A percentile compares a stretch with the other conserved stretches of the same genome.
These are phyloP conservation scores for Pogonognathellus flavescens DNA, from an alignment of 1,140 invertebrate species.

Conservation along the genomic window DNA sequence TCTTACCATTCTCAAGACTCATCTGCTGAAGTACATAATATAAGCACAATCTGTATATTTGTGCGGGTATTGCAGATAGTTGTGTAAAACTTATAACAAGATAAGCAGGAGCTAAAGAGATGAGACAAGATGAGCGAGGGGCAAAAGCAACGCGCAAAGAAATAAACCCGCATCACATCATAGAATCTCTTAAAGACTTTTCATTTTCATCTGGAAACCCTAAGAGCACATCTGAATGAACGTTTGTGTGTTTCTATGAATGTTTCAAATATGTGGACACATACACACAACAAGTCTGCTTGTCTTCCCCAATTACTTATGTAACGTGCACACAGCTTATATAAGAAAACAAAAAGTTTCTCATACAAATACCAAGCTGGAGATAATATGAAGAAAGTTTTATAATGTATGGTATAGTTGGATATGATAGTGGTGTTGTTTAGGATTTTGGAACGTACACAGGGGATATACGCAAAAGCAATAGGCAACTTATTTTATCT, in stretches of 20 bases:
- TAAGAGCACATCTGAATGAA: no score
- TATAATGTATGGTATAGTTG: background rate
- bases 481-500: constrained; percentile 13
- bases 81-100: no score
- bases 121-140: constrained; percentile 7
- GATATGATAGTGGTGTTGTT: background rate
- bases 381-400: background rate
- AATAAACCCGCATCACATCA: background rate
- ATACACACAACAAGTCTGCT: background rate
- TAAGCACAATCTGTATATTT: no score
- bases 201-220: background rate
- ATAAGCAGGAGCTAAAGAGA: background rate
- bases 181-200: background rate
- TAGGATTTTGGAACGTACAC: background rate
- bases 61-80: no score
- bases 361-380: background rate
- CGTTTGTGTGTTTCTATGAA: background rate
- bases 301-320: constrained; percentile 15
- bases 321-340: background rate
- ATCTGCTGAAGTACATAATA: no score
- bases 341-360: background rate
- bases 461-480: background rate
- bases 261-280: background rate
- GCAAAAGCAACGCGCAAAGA: no score
- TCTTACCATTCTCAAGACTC: no score